Evolutionary conservation across 2,797 vertebrate species (phyloP).

Genomic region (Chanos chanos): DNA sequence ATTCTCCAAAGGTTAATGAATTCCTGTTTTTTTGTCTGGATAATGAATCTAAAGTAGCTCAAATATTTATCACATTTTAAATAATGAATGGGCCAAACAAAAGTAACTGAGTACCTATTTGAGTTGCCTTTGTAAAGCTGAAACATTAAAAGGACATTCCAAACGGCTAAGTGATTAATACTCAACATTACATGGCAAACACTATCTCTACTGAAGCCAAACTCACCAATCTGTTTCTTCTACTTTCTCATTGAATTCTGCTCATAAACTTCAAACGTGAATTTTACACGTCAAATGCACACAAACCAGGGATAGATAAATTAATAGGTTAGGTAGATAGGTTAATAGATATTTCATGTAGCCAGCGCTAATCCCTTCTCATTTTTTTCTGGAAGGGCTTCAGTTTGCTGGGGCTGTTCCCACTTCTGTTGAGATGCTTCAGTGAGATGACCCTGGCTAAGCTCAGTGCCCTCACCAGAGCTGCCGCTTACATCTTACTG

Average conservation of each 20-base stretch:
- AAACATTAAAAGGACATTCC: no score
- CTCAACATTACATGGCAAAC: no score
- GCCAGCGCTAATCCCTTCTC: background rate
- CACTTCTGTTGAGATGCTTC: constrained; percentile 48
- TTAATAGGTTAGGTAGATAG: no score
- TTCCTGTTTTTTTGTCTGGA: constrained; percentile 34
- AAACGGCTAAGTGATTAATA: no score
- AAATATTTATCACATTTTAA: constrained; percentile 42
- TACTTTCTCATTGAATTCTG: no score
- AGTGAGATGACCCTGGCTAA: constrained; percentile 58
- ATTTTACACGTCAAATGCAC: no score
- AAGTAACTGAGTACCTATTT: background rate
- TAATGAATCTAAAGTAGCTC: constrained; percentile 28
- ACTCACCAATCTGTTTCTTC: no score
- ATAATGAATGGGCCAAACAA: constrained; percentile 21
- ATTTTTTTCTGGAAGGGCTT: constrained; percentile 47
- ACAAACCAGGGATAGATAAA: no score
- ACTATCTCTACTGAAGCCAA: no score
- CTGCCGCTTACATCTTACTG: constrained; percentile 45
- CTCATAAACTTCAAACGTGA: no score
- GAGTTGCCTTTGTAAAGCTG: no score
- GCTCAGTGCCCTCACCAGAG: constrained; percentile 43
- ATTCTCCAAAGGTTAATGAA: constrained; percentile 50
- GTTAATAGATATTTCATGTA: background rate
- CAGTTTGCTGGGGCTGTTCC: constrained; percentile 54